Percentiles rank a stretch among this genome's conserved stretches.
Conservation (phyloP, 2,888 invertebrate genomes). For the Pseudococcus longispinus region DNA sequence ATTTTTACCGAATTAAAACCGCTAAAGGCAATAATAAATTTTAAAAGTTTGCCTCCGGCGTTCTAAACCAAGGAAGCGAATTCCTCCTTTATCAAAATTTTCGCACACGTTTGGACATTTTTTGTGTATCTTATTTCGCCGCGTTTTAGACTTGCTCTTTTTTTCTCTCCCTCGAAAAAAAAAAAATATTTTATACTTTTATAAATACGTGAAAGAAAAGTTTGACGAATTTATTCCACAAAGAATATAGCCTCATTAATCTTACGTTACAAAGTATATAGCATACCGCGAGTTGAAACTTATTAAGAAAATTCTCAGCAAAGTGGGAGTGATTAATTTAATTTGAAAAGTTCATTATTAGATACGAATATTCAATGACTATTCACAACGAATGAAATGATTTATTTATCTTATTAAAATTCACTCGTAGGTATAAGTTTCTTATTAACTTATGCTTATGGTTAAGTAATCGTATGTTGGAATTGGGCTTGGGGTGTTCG, state of each 20-base stretch:
- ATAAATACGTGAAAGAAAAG: slow-evolving; percentile 18
- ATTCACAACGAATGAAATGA: neutral
- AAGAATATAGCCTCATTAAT: slow-evolving; percentile 23
- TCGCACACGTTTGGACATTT: slow-evolving; percentile 29
- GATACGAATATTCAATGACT: slow-evolving; percentile 29
- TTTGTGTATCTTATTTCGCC: neutral
- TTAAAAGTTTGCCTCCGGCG: slow-evolving; percentile 4
- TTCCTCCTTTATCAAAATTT: slow-evolving; percentile 25
- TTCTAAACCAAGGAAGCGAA: neutral
- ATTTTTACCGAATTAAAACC: slow-evolving; percentile 17
- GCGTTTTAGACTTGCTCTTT: neutral
- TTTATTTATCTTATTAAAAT: neutral
- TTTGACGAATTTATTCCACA: slow-evolving; percentile 7
- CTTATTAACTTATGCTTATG: neutral
- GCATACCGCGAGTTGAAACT: neutral
- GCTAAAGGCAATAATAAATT: slow-evolving; percentile 41
- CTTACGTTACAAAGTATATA: slow-evolving; percentile 3
- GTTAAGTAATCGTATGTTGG: neutral
- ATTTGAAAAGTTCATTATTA: slow-evolving; percentile 25
- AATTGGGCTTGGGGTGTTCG: neutral
- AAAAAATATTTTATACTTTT: slow-evolving; percentile 1
- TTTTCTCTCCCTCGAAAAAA: neutral
- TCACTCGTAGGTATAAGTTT: neutral
- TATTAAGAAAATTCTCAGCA: neutral
- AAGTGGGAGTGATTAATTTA: slow-evolving; percentile 31